Conservation (phyloP, 1,140 invertebrate genomes). For the Heliconius himera region DNA sequence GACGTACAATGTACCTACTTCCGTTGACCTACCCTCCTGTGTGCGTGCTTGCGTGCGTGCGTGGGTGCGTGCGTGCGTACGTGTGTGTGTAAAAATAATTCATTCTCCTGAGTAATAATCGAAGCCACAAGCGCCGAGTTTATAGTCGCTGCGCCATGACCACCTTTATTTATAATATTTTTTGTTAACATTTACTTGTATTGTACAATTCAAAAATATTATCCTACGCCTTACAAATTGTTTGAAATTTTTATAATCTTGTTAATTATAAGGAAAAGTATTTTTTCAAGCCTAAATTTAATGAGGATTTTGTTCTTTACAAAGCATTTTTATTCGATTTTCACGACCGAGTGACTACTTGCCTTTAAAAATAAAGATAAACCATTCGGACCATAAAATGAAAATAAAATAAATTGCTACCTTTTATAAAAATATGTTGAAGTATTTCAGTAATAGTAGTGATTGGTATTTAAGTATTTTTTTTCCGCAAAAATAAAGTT, state of each 20-base stretch:
- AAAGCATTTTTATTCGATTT: background rate
- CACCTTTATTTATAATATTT: background rate
- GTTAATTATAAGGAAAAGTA: background rate
- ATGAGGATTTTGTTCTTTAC: background rate
- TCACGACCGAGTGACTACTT: background rate
- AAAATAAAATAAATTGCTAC: constrained; percentile 4
- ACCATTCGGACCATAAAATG: background rate
- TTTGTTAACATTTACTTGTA: background rate
- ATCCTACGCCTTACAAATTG: background rate
- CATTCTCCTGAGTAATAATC: background rate
- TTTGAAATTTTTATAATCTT: constrained; percentile 18
- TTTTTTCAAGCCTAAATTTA: background rate
- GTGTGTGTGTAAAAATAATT: no score
- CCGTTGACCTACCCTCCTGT: no score
- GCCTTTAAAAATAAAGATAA: background rate
- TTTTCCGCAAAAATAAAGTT: background rate
- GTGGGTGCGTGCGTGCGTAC: no score
- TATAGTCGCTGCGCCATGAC: no score
- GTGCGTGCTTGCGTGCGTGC: no score
- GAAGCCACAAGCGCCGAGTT: no score
- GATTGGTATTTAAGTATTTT: background rate
- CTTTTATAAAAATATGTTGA: background rate
- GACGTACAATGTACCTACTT: no score
- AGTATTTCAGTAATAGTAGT: background rate
- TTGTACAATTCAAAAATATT: background rate